phyloP scores from a whole-genome alignment of 2,113 vertebrate genomes.

The Oenanthe oenanthe region DNA sequence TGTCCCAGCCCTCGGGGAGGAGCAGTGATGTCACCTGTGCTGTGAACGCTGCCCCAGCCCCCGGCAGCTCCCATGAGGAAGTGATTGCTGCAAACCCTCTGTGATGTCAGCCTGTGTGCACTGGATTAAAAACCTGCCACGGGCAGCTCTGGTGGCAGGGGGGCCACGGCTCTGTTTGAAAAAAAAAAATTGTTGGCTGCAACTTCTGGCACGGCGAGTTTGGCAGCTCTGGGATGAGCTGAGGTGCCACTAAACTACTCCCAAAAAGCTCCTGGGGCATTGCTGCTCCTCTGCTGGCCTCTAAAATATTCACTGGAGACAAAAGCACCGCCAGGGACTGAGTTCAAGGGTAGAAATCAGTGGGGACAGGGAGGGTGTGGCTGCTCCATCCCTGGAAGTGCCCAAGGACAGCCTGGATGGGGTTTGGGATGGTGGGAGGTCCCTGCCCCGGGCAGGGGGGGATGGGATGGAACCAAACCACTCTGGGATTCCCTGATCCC shows the following conservation, averaged over 20 bases:
- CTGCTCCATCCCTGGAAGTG: not conserved
- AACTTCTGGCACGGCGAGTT: constrained; percentile 4
- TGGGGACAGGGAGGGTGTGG: not conserved
- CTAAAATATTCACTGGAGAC: rapidly evolving
- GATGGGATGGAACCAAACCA: not conserved
- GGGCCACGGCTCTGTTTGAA: not conserved
- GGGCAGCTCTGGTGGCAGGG: not conserved
- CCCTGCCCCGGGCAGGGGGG: not conserved
- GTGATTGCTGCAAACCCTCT: not conserved
- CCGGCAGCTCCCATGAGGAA: constrained; percentile 1
- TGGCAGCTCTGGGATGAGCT: not conserved
- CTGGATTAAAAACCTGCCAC: not conserved
- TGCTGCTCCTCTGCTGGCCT: not conserved
- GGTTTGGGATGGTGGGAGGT: not conserved
- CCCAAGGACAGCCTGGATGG: not conserved
- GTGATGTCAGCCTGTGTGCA: not conserved
- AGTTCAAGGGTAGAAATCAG: rapidly evolving
- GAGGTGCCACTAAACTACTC: not conserved
- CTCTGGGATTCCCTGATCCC: not conserved
- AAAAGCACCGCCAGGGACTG: rapidly evolving
- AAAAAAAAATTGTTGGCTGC: not conserved
- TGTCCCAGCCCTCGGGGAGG: not conserved
- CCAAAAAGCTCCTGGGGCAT: not conserved
- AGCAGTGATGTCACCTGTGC: too few species aligned
- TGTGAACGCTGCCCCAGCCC: not conserved